Evolutionary conservation across 2,113 vertebrate species (phyloP).

Genomic region (Myanophis thanlyinensis): DNA sequence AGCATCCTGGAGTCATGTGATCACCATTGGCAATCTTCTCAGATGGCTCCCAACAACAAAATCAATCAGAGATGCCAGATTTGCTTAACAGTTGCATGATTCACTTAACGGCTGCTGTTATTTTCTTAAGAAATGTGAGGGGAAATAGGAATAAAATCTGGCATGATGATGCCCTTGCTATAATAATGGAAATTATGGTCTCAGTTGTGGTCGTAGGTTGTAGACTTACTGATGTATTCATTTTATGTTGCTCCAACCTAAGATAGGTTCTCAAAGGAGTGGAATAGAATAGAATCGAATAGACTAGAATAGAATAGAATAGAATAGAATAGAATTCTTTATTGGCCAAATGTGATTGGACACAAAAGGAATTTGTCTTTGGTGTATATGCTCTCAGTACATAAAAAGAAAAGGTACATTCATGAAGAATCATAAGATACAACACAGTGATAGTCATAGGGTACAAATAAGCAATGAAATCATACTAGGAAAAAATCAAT

Average conservation of each 20-base stretch:
- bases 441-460: no score
- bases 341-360: no score
- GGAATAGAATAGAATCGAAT: no score
- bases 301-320: no score
- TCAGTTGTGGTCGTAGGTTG: not conserved
- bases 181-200: not conserved
- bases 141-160: not conserved
- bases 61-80: not conserved
- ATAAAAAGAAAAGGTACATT: no score
- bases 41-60: not conserved
- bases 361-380: no score
- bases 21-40: not conserved
- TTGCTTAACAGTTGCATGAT: not conserved
- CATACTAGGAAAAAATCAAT: no score
- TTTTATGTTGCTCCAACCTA: not conserved
- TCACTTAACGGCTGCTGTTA: not conserved
- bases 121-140: not conserved
- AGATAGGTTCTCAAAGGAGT: not conserved
- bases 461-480: no score
- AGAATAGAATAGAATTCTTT: no score
- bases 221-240: not conserved
- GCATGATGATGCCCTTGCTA: not conserved
- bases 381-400: no score
- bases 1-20: not conserved
- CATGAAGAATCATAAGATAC: no score